Percentiles rank a stretch among this genome's conserved stretches.
Conservation (phyloP, 2,888 invertebrate species). For the Idaea aversata region DNA sequence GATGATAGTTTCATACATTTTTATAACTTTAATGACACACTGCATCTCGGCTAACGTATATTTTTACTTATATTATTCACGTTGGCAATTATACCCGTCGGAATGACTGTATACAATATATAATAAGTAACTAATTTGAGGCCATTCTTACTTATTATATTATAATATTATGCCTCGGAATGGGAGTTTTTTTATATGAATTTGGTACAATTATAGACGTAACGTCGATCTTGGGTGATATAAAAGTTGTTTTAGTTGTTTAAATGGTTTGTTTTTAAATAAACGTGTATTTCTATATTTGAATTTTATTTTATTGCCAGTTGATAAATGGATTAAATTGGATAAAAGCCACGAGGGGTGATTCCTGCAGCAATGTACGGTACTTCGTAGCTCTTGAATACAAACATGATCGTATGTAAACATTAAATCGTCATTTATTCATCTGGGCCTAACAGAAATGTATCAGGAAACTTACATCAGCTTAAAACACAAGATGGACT, state of each 20-base stretch:
- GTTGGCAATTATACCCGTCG: slow-evolving; percentile 60
- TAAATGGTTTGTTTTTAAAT: not conserved
- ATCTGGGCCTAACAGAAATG: no score
- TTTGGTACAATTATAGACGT: not conserved
- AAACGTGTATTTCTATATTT: no score
- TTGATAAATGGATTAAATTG: no score
- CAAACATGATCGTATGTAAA: no score
- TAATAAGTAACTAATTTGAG: slow-evolving; percentile 61
- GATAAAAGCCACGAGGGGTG: no score
- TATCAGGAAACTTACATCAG: no score
- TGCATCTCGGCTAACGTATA: slow-evolving; percentile 52
- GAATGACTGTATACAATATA: slow-evolving; percentile 62
- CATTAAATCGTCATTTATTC: no score
- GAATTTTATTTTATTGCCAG: no score
- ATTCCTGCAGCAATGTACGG: no score
- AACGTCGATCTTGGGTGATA: not conserved
- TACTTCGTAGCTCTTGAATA: no score
- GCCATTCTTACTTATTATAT: slow-evolving; percentile 47
- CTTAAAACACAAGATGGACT: no score
- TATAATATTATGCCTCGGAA: slow-evolving; percentile 33
- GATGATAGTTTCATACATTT: slow-evolving; percentile 41
- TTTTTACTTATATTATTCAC: slow-evolving; percentile 55
- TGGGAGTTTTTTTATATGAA: slow-evolving; percentile 4
- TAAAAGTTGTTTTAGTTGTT: not conserved
- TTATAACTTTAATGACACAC: slow-evolving; percentile 58